Evolutionary conservation across 2,888 invertebrate genomes (phyloP), one percentile per base, ranked within the genome.

Genomic region (Bruchidius siliquastri): DNA sequence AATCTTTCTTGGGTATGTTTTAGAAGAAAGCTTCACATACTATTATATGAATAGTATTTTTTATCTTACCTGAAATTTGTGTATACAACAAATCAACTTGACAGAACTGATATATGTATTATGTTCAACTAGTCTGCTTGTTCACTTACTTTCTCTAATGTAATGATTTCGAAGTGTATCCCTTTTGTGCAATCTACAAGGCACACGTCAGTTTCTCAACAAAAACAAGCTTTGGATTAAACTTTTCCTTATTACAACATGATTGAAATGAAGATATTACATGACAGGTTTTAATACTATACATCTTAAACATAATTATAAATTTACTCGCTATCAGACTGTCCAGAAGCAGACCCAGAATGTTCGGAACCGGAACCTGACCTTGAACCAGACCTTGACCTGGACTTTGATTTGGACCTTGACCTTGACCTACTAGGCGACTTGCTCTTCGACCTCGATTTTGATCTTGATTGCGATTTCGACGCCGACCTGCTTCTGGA

Each of bases 361-460:
- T 74, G 68, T 71, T 81, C 81, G 0, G 86, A 86, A 74, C 81
- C 77, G 0, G 86, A 85, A 20, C 21, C 18, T 79, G 84, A 68
- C 86, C 89, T 0, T 84, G 87, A 76, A 86, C 85, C 6, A 82
- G 83, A 71, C 82, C 80, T 71, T 76, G 88, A 87, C 21, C 83
- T 82, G 79, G 87, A 76, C 86, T 85, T 10, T 81, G 84, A 72
- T 82, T 82, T 71, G 76, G 85, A 80, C 67, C 84, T 82, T 0
- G 88, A 87, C 26, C 84, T 83, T 0, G 83, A 82, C 75, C 79
- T 76, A 69, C 85, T 83, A 67, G 81, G 78, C 0, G 85, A 84
- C 72, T 76, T 77, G 0, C 81, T 81, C 20, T 76, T 80, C 0
- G 79, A 75, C 73, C 78, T 67, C 0, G 83, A 79, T 83, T 85